Base-by-base conservation (phyloP, 2,797 vertebrate genomes). In the Anabas testudineus region DNA sequence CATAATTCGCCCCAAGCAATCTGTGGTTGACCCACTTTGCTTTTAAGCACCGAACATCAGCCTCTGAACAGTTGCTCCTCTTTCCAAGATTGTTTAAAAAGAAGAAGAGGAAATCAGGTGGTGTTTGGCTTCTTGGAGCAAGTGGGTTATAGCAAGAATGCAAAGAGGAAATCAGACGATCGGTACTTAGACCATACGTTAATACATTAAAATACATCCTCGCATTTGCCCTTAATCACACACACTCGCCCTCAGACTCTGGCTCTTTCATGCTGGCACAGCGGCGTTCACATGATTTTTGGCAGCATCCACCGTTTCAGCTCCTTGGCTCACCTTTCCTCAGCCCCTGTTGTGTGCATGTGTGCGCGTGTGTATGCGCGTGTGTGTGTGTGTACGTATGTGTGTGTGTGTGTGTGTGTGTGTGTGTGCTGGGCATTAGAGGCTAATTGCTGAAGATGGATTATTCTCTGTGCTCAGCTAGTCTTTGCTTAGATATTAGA, bases 11-110 rank as follows among this genome's bases (percentile, higher is more conserved):
- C 90, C 78, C 64, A 28, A 91, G 90, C 88, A 86, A 92, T 92
- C 90, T 92, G 85, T 49, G 21, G 74, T 53, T 91, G 91, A 92
- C 94, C 93, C 88, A 93, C 74, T 92, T 93, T 79, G 62, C 53
- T 53, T 63, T 67, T 36, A 78, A 76, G 64, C 81, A 64, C 71
- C 10, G 19, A 67, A 67, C 41, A 47, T 57, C 61, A 63, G 71
- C 71, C 55, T 71, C 57, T 49, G 58, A 82, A 87, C 77, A 66
- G 51, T 66, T n/a, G 32, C 37, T 34, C 42, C 64, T 42, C 65
- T 77, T 68, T 72, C 18, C n/a, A 71, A 47, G 45, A 52, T 14
- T 56, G 46, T 34, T 68, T 1, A 66, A 72, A n/a, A n/a, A n/a
- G n/a, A n/a, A n/a, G n/a, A 63, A 52, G 41, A 42, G 41, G 53